These are phyloP conservation scores for Drosophila littoralis DNA, from an alignment of 1,140 invertebrate species.

Conservation along the genomic window DNA sequence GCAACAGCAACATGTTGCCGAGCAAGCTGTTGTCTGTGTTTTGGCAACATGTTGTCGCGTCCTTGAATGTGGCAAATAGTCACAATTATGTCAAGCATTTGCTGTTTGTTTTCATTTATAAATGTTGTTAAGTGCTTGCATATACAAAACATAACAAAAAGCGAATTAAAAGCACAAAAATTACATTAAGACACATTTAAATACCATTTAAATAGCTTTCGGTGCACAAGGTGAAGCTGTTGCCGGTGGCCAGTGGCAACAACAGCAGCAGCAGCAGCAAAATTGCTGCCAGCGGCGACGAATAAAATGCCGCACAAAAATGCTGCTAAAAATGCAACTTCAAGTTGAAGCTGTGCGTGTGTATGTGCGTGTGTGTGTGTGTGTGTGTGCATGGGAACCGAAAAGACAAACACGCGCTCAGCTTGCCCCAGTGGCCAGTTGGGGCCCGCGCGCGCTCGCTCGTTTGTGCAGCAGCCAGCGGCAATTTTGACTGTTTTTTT, in stretches of 20 bases:
- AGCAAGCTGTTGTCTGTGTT: neutral
- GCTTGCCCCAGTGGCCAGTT: conserved; percentile 56
- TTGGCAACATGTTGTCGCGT: conserved; percentile 36
- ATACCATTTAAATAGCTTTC: conserved; percentile 83
- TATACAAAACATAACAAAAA: conserved; percentile 39
- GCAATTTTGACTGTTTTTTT: conserved; percentile 54
- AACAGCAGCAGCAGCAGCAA: conserved; percentile 49
- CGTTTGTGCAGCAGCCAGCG: conserved; percentile 43
- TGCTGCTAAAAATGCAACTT: conserved; percentile 81
- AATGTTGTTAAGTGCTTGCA: conserved; percentile 53
- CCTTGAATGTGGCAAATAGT: conserved; percentile 30
- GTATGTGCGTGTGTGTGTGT: conserved; percentile 22
- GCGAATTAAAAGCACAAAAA: conserved; percentile 78
- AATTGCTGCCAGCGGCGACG: conserved; percentile 77
- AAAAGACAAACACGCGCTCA: conserved; percentile 75
- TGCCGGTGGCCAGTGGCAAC: conserved; percentile 43
- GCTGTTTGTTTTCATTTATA: conserved; percentile 55
- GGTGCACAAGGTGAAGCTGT: conserved; percentile 74
- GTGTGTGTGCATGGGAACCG: conserved; percentile 67
- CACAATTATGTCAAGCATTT: conserved; percentile 64
- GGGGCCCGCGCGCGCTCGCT: conserved; percentile 57
- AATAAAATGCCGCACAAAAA: conserved; percentile 80
- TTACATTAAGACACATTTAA: conserved; percentile 82
- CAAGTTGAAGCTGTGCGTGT: conserved; percentile 55
- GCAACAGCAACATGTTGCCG: conserved; percentile 41